A percentile compares a stretch with the other conserved stretches of the same genome.
These are phyloP conservation scores for Hystrix brachyura DNA, from an alignment of 2,113 vertebrate genomes.

Conservation along the genomic window DNA sequence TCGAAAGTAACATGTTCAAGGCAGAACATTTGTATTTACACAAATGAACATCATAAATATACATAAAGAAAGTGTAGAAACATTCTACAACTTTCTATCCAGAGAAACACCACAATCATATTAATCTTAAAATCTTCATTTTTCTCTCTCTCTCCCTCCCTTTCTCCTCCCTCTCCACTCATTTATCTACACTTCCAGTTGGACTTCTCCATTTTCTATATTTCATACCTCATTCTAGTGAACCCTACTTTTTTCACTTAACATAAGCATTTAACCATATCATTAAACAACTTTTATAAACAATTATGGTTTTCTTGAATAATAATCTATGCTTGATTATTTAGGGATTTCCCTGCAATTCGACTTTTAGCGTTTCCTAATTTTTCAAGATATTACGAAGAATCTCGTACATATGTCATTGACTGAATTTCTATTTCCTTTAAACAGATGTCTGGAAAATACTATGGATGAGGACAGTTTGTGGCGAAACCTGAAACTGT, in stretches of 20 bases:
- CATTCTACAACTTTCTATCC: not conserved
- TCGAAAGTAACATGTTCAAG: not conserved
- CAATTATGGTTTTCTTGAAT: not conserved
- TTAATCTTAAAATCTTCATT: not conserved
- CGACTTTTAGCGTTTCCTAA: not conserved
- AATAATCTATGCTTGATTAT: not conserved
- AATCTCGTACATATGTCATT: not conserved
- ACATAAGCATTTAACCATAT: not conserved
- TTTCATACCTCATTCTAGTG: not conserved
- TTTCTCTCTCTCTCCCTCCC: not conserved
- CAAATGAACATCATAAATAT: not conserved
- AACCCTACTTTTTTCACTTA: not conserved
- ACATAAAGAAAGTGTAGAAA: not conserved
- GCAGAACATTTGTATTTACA: not conserved
- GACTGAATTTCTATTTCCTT: not conserved
- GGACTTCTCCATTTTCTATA: too few species aligned
- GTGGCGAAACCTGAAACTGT: not conserved
- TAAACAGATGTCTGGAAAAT: not conserved
- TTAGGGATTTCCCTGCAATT: not conserved
- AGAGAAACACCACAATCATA: not conserved
- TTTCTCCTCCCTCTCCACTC: accelerated
- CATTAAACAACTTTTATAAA: not conserved
- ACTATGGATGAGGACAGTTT: not conserved
- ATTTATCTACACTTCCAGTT: not conserved
- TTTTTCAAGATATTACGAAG: not conserved